phyloP scores from a whole-genome alignment of 2,797 vertebrate genomes.

The Rhynchotus rufescens region DNA sequence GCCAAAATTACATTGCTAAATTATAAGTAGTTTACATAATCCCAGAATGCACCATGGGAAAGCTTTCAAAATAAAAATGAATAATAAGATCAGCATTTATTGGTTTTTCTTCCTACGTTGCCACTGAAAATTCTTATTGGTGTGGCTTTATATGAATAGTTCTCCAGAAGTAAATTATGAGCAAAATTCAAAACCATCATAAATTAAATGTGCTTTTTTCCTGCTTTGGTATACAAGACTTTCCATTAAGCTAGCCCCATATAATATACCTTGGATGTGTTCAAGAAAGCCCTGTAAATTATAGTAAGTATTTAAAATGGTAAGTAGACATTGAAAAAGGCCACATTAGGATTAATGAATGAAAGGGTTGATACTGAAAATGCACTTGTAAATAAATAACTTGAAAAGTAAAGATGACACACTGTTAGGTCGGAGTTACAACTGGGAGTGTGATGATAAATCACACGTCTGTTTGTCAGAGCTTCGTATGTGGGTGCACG shows the following conservation, averaged over 20 bases:
- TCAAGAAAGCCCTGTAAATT: slow-evolving; percentile 86
- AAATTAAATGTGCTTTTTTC: slow-evolving; percentile 81
- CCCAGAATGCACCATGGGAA: slow-evolving; percentile 56
- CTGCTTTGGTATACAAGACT: slow-evolving; percentile 82
- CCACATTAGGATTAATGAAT: slow-evolving; percentile 87
- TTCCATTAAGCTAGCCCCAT: slow-evolving; percentile 86
- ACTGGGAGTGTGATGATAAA: slow-evolving; percentile 76
- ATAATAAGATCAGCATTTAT: slow-evolving; percentile 75
- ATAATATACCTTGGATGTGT: slow-evolving; percentile 85
- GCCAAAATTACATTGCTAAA: slow-evolving; percentile 44
- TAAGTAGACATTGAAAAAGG: slow-evolving; percentile 85
- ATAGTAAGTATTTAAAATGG: slow-evolving; percentile 87
- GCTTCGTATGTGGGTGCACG: slow-evolving; percentile 38
- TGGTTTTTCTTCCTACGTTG: slow-evolving; percentile 55
- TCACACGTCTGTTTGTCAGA: slow-evolving; percentile 54
- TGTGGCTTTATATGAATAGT: slow-evolving; percentile 75
- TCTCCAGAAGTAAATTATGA: slow-evolving; percentile 83
- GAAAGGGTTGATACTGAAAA: slow-evolving; percentile 83
- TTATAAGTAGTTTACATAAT: slow-evolving; percentile 72
- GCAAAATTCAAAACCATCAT: slow-evolving; percentile 81
- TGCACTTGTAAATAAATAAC: slow-evolving; percentile 87
- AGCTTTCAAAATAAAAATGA: slow-evolving; percentile 68
- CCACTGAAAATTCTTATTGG: slow-evolving; percentile 76
- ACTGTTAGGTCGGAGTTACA: slow-evolving; percentile 82
- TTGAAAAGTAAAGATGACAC: slow-evolving; percentile 81